Evolutionary conservation across 1,140 invertebrate genomes (phyloP).

Genomic region (Aethina tumida): DNA sequence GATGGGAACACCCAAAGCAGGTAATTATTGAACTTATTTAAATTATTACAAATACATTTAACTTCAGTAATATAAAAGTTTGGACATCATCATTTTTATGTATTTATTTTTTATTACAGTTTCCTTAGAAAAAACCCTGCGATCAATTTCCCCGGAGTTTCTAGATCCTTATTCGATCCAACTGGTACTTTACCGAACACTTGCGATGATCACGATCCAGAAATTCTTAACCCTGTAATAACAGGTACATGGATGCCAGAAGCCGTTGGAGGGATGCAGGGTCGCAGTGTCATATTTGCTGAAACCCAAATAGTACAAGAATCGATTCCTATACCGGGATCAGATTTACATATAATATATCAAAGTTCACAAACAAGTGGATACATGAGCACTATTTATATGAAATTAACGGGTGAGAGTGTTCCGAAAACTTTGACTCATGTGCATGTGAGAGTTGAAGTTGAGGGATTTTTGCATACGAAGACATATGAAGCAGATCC

Average conservation of each 20-base stretch:
- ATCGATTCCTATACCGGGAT: conserved; percentile 84
- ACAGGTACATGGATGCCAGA: conserved; percentile 78
- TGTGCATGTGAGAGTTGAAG: conserved; percentile 76
- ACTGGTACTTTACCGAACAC: conserved; percentile 46
- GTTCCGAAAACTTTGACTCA: conserved; percentile 73
- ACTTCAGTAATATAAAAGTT: no score
- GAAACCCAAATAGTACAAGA: conserved; percentile 93
- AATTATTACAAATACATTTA: no score
- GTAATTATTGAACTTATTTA: no score
- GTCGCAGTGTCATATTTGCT: conserved; percentile 71
- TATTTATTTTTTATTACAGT: conserved; percentile 11
- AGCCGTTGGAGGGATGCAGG: conserved; percentile 71
- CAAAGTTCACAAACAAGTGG: conserved; percentile 86
- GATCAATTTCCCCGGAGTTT: conserved; percentile 50
- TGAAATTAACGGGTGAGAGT: conserved; percentile 74
- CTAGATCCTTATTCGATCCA: conserved; percentile 41
- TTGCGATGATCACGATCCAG: conserved; percentile 79
- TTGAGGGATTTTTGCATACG: conserved; percentile 65
- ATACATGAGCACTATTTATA: conserved; percentile 84
- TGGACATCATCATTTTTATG: no score
- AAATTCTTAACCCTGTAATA: conserved; percentile 67
- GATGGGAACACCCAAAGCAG: conserved; percentile 5
- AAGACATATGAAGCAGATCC: conserved; percentile 93
- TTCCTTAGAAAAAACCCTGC: conserved; percentile 36
- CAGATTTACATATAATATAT: conserved; percentile 84